A percentile compares a stretch with the other conserved stretches of the same genome.
These are phyloP conservation scores for Macaria liturata DNA, from an alignment of 2,888 invertebrate species.

Conservation along the genomic window DNA sequence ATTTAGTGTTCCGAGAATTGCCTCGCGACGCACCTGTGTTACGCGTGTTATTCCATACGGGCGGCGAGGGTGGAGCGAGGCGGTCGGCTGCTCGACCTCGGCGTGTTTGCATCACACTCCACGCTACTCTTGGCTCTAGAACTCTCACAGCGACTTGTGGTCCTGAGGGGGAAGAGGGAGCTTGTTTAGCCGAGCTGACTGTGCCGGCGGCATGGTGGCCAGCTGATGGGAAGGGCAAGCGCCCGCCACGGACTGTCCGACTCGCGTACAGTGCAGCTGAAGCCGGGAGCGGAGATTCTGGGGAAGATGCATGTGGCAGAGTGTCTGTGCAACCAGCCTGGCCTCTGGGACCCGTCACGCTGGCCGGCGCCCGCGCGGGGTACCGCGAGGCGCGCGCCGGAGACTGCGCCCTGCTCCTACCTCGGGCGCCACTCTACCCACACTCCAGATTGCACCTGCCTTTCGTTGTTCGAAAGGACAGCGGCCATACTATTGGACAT, in stretches of 20 bases:
- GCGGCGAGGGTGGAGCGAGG: slow-evolving; percentile 91
- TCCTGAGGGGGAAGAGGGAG: slow-evolving; percentile 95
- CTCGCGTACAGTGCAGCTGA: slow-evolving; percentile 95
- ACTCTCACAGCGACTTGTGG: slow-evolving; percentile 94
- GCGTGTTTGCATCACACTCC: slow-evolving; percentile 91
- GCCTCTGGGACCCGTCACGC: slow-evolving; percentile 85
- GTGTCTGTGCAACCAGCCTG: slow-evolving; percentile 86
- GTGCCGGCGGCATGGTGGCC: slow-evolving; percentile 97
- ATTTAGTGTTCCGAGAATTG: slow-evolving; percentile 93
- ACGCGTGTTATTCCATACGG: slow-evolving; percentile 95
- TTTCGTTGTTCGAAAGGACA: slow-evolving; percentile 91
- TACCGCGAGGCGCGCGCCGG: slow-evolving; percentile 94
- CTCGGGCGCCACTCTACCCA: slow-evolving; percentile 94
- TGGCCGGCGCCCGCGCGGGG: slow-evolving; percentile 90
- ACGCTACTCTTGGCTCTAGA: slow-evolving; percentile 85
- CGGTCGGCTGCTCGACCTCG: slow-evolving; percentile 88
- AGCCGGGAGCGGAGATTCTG: slow-evolving; percentile 87
- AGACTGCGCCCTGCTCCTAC: slow-evolving; percentile 92
- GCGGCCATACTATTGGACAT: slow-evolving; percentile 87
- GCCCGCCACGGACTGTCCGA: slow-evolving; percentile 89
- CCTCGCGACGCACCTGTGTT: slow-evolving; percentile 96
- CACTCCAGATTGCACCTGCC: slow-evolving; percentile 95
- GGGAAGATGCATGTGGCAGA: slow-evolving; percentile 89
- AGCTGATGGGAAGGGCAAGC: slow-evolving; percentile 83
- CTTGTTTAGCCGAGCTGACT: slow-evolving; percentile 94